A percentile compares a stretch with the other conserved stretches of the same genome.
Conservation (phyloP, 2,888 invertebrate species). For the Apoderus coryli region DNA sequence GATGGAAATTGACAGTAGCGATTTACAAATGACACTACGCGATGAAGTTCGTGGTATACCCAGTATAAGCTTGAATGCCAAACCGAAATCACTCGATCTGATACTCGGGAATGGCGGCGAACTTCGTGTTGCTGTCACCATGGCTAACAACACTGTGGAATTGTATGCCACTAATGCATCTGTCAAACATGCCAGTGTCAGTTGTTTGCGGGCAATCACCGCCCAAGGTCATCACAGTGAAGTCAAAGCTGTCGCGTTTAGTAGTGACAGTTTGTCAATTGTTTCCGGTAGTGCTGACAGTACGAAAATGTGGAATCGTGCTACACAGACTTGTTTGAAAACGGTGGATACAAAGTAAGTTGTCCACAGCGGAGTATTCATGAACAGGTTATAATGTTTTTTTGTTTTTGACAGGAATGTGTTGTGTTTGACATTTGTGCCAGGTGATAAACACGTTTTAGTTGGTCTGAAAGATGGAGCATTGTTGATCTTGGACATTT, state of each 20-base stretch:
- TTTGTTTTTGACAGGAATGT: constrained; percentile 41
- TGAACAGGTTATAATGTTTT: too few species aligned
- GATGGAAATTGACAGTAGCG: too few species aligned
- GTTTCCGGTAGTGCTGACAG: constrained; percentile 77
- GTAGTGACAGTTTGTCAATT: constrained; percentile 79
- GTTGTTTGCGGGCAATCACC: constrained; percentile 47
- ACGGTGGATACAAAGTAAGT: constrained; percentile 37
- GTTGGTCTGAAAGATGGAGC: constrained; percentile 76
- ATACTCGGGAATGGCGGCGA: constrained; percentile 58
- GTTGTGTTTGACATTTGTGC: constrained; percentile 63
- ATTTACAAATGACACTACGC: constrained; percentile 38
- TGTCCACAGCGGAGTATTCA: too few species aligned
- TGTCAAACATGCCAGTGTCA: constrained; percentile 37
- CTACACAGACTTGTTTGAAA: constrained; percentile 43
- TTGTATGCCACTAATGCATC: constrained; percentile 45
- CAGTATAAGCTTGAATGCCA: constrained; percentile 48
- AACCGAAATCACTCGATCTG: constrained; percentile 55
- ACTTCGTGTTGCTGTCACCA: constrained; percentile 47
- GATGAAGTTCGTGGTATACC: constrained; percentile 62
- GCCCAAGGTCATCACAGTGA: constrained; percentile 81
- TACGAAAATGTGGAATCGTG: constrained; percentile 90
- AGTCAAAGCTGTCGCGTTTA: constrained; percentile 74
- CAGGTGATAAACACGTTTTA: constrained; percentile 80
- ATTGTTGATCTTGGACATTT: constrained; percentile 71
- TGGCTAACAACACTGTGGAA: constrained; percentile 64